Evolutionary conservation across 1,140 invertebrate genomes (phyloP).

Genomic region (Micrasema minimum): DNA sequence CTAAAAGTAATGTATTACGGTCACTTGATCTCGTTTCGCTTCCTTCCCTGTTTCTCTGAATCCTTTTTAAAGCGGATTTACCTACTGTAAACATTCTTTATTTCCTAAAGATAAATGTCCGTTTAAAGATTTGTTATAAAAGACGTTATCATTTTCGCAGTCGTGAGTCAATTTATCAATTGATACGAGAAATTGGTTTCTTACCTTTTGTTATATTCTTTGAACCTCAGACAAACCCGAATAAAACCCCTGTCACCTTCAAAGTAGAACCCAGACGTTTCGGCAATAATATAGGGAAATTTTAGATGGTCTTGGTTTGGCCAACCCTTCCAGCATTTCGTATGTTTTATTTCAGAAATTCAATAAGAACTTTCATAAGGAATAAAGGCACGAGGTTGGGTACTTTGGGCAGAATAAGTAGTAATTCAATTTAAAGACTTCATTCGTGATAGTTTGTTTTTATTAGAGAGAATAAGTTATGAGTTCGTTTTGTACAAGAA

Average conservation of each 20-base stretch:
- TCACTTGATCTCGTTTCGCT: too few species aligned
- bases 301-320: conserved; percentile 27
- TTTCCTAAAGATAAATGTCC: conserved; percentile 12
- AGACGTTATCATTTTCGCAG: conserved; percentile 28
- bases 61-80: not conserved
- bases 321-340: conserved; percentile 36
- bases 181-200: conserved; percentile 25
- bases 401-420: conserved; percentile 31
- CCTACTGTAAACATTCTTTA: too few species aligned
- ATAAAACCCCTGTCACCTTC: conserved; percentile 50
- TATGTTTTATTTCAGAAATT: conserved; percentile 50
- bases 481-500: not conserved
- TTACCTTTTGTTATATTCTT: conserved; percentile 20
- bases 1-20: too few species aligned
- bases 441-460: conserved; percentile 41
- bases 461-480: conserved; percentile 37
- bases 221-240: conserved; percentile 43
- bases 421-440: conserved; percentile 37
- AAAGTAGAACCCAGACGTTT: conserved; percentile 42
- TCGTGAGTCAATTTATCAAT: conserved; percentile 38
- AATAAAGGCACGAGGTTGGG: conserved; percentile 8
- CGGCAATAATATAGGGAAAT: conserved; percentile 48
- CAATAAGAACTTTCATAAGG: conserved; percentile 45
- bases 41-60: too few species aligned
- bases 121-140: conserved; percentile 1